Evolutionary conservation across 2,888 invertebrate genomes (phyloP).

Genomic region (Chydorus sphaericus): DNA sequence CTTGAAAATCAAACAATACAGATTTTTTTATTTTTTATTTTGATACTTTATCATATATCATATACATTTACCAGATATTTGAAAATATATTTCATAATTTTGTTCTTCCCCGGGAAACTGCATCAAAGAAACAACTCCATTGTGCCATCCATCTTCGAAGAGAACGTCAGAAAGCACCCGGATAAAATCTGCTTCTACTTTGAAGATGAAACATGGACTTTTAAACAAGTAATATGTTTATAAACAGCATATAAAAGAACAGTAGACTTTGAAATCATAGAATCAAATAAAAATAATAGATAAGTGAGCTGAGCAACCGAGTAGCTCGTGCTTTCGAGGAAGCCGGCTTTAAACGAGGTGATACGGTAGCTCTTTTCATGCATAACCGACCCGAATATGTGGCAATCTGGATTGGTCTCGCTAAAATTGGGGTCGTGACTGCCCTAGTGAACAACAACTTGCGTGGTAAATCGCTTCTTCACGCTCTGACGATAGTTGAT

Average conservation of each 20-base stretch:
- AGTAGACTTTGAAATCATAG: neutral
- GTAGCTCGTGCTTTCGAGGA: slow-evolving; percentile 62
- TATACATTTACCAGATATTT: slow-evolving; percentile 50
- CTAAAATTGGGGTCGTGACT: slow-evolving; percentile 67
- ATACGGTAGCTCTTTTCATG: slow-evolving; percentile 75
- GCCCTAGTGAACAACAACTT: slow-evolving; percentile 91
- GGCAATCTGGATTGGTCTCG: slow-evolving; percentile 80
- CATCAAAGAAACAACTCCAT: slow-evolving; percentile 54
- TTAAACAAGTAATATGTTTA: slow-evolving; percentile 47
- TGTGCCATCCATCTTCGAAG: slow-evolving; percentile 64
- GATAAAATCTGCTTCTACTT: slow-evolving; percentile 68
- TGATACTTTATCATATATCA: too few species aligned
- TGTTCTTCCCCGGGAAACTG: too few species aligned
- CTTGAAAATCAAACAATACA: too few species aligned
- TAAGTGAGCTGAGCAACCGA: slow-evolving; percentile 72
- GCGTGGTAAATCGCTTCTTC: slow-evolving; percentile 61
- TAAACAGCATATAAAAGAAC: neutral
- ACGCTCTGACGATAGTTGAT: slow-evolving; percentile 76
- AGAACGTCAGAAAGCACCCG: slow-evolving; percentile 58
- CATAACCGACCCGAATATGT: slow-evolving; percentile 88
- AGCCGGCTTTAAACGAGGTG: slow-evolving; percentile 72
- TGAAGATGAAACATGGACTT: slow-evolving; percentile 73
- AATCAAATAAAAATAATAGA: slow-evolving; percentile 27
- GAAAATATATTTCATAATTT: slow-evolving; percentile 46
- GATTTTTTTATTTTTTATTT: too few species aligned